Evolutionary conservation across 2,797 vertebrate species (phyloP).

Genomic region (Meriones psammophilus): DNA sequence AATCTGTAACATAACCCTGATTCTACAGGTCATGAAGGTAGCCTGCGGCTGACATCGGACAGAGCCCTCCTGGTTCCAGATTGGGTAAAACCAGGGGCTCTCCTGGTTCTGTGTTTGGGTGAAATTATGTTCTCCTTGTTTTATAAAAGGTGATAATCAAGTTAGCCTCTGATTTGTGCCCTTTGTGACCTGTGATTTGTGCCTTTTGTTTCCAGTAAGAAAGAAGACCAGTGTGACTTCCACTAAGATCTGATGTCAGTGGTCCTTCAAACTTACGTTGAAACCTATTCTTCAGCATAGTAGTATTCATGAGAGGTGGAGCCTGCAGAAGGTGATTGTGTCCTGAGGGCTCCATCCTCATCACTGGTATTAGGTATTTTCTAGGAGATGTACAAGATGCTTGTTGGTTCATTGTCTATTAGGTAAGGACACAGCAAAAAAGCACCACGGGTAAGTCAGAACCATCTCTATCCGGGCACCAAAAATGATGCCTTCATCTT

Average conservation of each 20-base stretch:
- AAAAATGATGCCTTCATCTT: not conserved
- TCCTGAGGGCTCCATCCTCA: too few relatives aligned
- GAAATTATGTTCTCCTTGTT: not conserved
- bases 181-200: not conserved
- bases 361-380: not conserved
- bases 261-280: not conserved
- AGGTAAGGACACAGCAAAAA: not conserved
- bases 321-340: not conserved
- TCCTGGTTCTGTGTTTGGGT: not conserved
- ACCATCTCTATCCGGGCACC: not conserved
- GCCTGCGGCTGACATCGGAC: not conserved
- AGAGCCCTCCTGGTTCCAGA: not conserved
- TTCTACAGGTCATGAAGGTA: not conserved
- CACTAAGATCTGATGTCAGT: not conserved
- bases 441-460: not conserved
- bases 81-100: not conserved
- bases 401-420: too few relatives aligned
- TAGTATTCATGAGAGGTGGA: not conserved
- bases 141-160: not conserved
- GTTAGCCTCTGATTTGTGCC: not conserved
- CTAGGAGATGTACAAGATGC: not conserved
- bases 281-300: not conserved
- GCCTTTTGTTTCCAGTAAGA: not conserved
- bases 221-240: not conserved
- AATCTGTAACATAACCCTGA: not conserved